Base-by-base conservation (phyloP, 2,113 vertebrate genomes). In the Taurulus bubalis region DNA sequence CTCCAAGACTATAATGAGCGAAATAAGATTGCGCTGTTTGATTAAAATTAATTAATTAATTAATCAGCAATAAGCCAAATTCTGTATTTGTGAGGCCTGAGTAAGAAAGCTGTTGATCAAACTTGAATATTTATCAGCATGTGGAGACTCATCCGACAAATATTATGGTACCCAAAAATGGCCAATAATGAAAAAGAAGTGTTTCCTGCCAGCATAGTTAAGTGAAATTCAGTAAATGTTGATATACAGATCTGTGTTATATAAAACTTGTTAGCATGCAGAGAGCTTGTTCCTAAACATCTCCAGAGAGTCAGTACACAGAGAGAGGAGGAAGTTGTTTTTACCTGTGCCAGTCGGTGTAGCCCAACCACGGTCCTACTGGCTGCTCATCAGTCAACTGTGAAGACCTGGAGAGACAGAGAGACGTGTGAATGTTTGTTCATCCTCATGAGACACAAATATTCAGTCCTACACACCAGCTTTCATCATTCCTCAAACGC, bases 271-370 rank as follows among this genome's bases (percentile, higher is more conserved):
- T 64, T 51, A 51, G 42, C 28, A n/a, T 51, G 69, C 32, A 53
- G 47, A 24, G 49, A 82, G 47, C 58, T 15, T 36, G 76, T 74
- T 24, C 22, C 62, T 36, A 5, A 68, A 59, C 3, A 2, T 66
- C 32, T 84, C 59, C 2, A 2, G 58, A 14, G 77, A 49, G 71
- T 69, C 22, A 2, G 36, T 9, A 8, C 18, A 8, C 22, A 77
- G 24, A 51, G 58, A 59, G 51, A 77, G 45, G 51, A 64, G 16
- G 38, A 60, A 34, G n/a, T 28, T 32, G 77, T 86, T 79, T 87
- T 93, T 90, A 94, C 93, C 93, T 93, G 58, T 75, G 80, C 75
- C 70, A 80, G 77, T 89, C 24, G 45, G 70, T 80, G 82, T 72
- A 49, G 77, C 49, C 83, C 78, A 84, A 83, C 64, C 71, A 34